These are phyloP conservation scores for Glaucopsyche alexis DNA, from an alignment of 2,888 invertebrate species.

Conservation along the genomic window DNA sequence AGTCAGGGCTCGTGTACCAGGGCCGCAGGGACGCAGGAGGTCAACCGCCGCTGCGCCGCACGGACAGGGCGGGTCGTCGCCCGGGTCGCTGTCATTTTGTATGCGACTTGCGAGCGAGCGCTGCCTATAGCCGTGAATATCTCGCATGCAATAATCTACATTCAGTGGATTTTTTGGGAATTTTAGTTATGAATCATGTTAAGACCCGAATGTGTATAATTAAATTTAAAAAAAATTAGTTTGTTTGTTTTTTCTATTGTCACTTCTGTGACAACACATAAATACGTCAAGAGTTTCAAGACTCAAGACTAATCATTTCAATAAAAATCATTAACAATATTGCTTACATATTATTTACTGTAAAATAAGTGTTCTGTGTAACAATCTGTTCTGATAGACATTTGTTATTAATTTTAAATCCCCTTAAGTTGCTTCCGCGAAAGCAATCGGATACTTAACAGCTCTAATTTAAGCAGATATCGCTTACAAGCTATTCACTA, in stretches of 20 bases:
- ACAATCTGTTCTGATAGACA: background rate
- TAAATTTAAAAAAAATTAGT: background rate
- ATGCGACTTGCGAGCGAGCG: slow-evolving; percentile 56
- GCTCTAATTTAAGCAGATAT: slow-evolving; percentile 34
- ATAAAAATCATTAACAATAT: too few species aligned
- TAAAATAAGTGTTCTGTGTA: background rate
- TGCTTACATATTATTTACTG: too few species aligned
- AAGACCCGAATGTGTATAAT: background rate
- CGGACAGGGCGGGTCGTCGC: slow-evolving; percentile 56
- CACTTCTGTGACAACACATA: too few species aligned
- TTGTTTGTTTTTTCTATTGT: background rate
- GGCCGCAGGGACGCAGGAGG: slow-evolving; percentile 45
- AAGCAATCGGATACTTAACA: slow-evolving; percentile 27
- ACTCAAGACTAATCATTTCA: too few species aligned
- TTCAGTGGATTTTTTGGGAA: background rate
- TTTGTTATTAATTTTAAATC: slow-evolving; percentile 8
- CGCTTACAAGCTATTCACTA: slow-evolving; percentile 31
- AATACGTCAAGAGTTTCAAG: too few species aligned
- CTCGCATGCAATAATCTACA: background rate
- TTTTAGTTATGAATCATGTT: background rate
- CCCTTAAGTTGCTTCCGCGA: slow-evolving; percentile 29
- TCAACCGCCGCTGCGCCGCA: slow-evolving; percentile 65
- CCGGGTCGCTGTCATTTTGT: slow-evolving; percentile 51
- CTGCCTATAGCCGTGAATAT: slow-evolving; percentile 24
- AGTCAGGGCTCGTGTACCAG: background rate